Conservation (phyloP, 2,797 vertebrate genomes). For the Garrulus glandarius region DNA sequence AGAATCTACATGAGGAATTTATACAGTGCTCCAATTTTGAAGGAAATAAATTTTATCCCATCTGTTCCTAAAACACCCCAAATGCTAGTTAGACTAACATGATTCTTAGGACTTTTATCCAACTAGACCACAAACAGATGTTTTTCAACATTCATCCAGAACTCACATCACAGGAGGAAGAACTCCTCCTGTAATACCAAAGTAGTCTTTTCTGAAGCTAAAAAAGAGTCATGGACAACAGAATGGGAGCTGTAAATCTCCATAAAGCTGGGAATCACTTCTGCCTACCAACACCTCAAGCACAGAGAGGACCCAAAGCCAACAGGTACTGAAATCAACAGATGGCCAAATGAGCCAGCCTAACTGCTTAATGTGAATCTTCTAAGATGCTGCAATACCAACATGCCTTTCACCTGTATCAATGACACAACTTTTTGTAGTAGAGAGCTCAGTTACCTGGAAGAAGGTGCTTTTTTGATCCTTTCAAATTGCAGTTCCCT, state of each 20-base stretch:
- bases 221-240: not conserved
- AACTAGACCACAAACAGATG: conserved; percentile 8
- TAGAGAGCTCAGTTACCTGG: conserved; percentile 56
- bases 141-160: not conserved
- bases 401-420: not conserved
- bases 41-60: not conserved
- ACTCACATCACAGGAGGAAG: not conserved
- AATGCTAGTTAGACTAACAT: not conserved
- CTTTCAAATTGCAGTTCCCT: conserved; percentile 38
- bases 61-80: not conserved
- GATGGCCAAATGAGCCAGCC: not conserved
- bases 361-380: not conserved
- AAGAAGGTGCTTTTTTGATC: not conserved
- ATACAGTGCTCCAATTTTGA: not conserved
- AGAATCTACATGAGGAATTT: conserved; percentile 3
- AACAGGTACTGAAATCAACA: not conserved
- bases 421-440: not conserved
- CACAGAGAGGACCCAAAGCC: not conserved
- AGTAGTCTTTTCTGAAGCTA: not conserved
- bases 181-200: not conserved
- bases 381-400: not conserved
- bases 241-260: not conserved
- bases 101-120: not conserved
- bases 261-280: not conserved
- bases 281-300: not conserved